Evolutionary conservation across 2,888 invertebrate genomes (phyloP), one percentile per base, ranked within the genome.

Genomic region (Oithona nana): DNA sequence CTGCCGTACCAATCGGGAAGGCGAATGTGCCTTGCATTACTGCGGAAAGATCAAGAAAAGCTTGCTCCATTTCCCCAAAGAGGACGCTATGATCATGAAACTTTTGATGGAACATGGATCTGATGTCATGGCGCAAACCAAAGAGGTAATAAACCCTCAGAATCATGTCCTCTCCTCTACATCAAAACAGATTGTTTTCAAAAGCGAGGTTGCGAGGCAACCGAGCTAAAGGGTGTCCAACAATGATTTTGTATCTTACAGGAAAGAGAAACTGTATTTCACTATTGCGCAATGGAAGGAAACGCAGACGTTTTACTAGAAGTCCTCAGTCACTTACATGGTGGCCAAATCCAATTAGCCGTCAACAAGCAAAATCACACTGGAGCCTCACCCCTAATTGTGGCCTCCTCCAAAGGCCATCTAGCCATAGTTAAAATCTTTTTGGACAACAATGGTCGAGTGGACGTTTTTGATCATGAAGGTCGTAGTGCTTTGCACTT

Each of bases 391-490:
- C 97, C 98, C 16, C 77, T 98, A 67, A 77, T 97, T 60, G 93
- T 97, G 68, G 97, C 98, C 24, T 88, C 95, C 70, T 85, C 95
- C 71, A 81, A 88, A 71, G 98, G 95, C 3, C 97, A 98, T 73
- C 84, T 88, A 77, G 88, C 90, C 71, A 82, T 97, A 68, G 92
- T 95, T 51, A 16, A 57, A 30, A 61, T 61, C 20, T 61, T 54
- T 28, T 30, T 61, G 8, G 61, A 61, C 13, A 52, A 52, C 28
- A 61, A 61, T 28, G 97, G 97, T 8, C 81, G 98, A 71, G 97
- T 98, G 22, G 98, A 98, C 73, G 97, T 98, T 0, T 99, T 99
- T 73, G 98, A 98, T 72, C 84, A 83, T 66, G 95, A 97, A 74
- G 89, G 89, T 31, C 77, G 95, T 69, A 95, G 95, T 1, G 95